These are phyloP conservation scores for Hipposideros armiger DNA, from an alignment of 2,113 vertebrate genomes.

Conservation along the genomic window DNA sequence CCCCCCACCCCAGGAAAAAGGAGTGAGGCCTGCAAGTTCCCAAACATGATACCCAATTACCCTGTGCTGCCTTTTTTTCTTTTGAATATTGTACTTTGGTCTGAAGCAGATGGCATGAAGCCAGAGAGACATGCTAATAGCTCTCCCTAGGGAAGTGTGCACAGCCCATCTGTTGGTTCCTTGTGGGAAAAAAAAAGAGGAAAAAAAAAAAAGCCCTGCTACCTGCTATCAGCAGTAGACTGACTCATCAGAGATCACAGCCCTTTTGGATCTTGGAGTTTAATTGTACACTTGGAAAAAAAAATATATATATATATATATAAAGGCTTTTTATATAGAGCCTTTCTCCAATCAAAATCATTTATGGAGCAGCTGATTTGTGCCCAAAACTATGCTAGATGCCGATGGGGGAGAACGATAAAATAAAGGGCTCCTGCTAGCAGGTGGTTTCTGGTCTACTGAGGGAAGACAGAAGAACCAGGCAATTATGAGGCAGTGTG, in stretches of 20 bases:
- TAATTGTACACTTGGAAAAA: background rate
- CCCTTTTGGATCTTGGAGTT: background rate
- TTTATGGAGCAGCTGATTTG: background rate
- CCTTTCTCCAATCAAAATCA: background rate
- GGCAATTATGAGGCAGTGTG: background rate
- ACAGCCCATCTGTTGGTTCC: constrained; percentile 77
- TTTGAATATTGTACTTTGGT: constrained; percentile 66
- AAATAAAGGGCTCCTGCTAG: background rate
- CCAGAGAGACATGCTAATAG: constrained; percentile 78
- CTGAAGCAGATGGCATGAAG: constrained; percentile 77
- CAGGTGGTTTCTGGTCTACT: background rate
- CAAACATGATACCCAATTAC: constrained; percentile 56
- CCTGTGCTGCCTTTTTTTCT: constrained; percentile 1
- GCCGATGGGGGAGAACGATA: background rate
- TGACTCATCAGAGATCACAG: background rate
- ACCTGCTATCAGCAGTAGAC: background rate
- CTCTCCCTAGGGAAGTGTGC: constrained; percentile 74
- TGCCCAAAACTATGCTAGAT: background rate
- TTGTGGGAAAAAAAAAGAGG: background rate
- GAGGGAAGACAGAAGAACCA: background rate
- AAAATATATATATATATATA: too few relatives aligned
- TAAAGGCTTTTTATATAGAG: background rate
- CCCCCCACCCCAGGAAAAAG: background rate
- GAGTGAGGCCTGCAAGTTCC: background rate
- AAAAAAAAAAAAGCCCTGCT: background rate